Evolutionary conservation across 2,888 invertebrate species (phyloP).

Genomic region (Macrophya alboannulata): DNA sequence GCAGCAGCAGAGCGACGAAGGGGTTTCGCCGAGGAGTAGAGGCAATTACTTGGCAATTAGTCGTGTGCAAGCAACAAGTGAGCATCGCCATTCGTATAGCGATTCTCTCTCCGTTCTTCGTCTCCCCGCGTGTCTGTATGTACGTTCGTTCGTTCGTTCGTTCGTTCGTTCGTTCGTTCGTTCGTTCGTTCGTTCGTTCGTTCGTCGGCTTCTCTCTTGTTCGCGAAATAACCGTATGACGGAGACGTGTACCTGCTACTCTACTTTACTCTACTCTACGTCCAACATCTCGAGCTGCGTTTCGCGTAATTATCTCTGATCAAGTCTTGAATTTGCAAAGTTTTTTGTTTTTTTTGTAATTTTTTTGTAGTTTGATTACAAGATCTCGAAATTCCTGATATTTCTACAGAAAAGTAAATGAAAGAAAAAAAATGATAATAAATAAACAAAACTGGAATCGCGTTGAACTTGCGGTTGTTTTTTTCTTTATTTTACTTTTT

Average conservation of each 20-base stretch:
- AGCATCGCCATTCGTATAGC: constrained; percentile 75
- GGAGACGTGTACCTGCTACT: not conserved
- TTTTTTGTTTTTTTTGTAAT: not conserved
- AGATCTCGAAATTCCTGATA: not conserved
- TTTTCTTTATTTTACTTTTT: no score
- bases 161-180: not conserved
- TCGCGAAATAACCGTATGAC: constrained; percentile 33
- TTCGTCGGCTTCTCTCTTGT: not conserved
- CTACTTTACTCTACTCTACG: not conserved
- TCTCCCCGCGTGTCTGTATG: not conserved
- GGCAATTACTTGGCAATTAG: constrained; percentile 80
- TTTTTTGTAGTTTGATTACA: not conserved
- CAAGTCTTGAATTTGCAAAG: not conserved
- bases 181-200: no score
- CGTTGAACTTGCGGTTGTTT: no score
- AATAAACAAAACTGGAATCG: not conserved
- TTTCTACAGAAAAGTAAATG: not conserved
- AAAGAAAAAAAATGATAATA: not conserved
- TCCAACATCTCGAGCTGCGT: not conserved
- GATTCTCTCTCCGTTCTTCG: constrained; percentile 52
- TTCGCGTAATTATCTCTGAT: constrained; percentile 11
- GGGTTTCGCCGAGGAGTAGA: constrained; percentile 69
- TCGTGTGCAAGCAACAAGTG: constrained; percentile 78
- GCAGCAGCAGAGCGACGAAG: constrained; percentile 71
- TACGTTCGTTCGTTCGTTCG: not conserved